Base-by-base conservation (phyloP, 1,140 invertebrate species). In the Stegodyphus mimosarum region DNA sequence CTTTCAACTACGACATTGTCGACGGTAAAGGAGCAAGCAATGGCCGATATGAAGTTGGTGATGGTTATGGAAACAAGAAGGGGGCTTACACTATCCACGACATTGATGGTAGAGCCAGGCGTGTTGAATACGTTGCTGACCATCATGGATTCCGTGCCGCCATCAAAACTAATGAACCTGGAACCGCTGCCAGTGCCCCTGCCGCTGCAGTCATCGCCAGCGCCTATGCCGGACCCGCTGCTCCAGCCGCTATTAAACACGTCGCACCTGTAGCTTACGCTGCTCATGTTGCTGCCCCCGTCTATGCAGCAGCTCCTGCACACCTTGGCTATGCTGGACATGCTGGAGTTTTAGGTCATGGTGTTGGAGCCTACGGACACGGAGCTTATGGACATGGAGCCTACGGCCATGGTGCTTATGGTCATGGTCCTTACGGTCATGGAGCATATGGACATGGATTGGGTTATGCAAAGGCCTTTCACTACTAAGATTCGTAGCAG, bases 61-160 rank as follows among this genome's bases (percentile, higher is more conserved):
- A 87, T 64, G 75, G 63, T 5, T 52, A 79, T 11, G 87, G 87
- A n/a, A 87, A 87, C 75, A 86, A 87, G 66, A 76, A 78, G 74
- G 87, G 86, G 5, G 78, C 79, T 18, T 33, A 33, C 33, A 33
- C 33, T 33, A 33, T 33, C 33, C 33, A 33, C 33, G 33, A 33
- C 33, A 33, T 84, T n/a, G 87, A 88, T 48, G 87, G 87, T 11
- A 64, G 83, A 48, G 51, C 66, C 69, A 71, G 87, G 55, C 66
- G 70, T 60, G 87, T 88, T 6, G 78, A 87, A 33, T 88, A 88
- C 74, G 81, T 87, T 13, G 33, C 33, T 33, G 33, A 33, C 33
- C 33, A 33, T 33, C 33, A 33, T 33, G 33, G 33, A 33, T 33
- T 33, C 33, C 33, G 33, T 33, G 33, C 33, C 33, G 33, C 33